These are phyloP conservation scores for Onychomys arenicola DNA, from an alignment of 2,797 vertebrate species.

Conservation along the genomic window DNA sequence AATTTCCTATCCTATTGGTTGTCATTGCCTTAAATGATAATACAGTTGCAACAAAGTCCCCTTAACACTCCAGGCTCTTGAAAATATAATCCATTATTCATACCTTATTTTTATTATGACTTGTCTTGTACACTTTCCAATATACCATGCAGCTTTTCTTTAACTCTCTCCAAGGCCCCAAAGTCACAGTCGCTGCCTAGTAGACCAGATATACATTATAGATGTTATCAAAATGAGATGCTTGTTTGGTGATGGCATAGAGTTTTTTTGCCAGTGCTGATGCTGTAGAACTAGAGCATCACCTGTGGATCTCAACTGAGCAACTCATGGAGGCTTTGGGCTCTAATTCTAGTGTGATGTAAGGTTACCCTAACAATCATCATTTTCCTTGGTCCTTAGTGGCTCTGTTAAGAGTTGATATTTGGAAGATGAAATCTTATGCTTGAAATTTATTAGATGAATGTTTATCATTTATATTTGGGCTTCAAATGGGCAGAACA, in stretches of 20 bases:
- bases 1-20: neutral
- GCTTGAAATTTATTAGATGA: neutral
- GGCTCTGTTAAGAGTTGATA: neutral
- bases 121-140: neutral
- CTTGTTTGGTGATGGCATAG: neutral
- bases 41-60: neutral
- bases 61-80: neutral
- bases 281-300: neutral
- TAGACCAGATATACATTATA: neutral
- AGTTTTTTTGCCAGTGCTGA: fast-evolving
- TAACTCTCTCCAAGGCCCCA: neutral
- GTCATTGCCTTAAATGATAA: neutral
- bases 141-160: neutral
- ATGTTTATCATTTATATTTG: neutral
- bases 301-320: constrained; percentile 19
- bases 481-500: neutral
- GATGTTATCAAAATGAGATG: neutral
- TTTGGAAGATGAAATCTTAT: neutral
- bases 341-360: neutral
- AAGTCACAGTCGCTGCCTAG: neutral
- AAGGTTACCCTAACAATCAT: neutral
- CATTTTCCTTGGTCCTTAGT: neutral
- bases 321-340: neutral
- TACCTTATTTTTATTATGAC: constrained; percentile 32
- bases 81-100: neutral